Evolutionary conservation across 2,888 invertebrate genomes (phyloP), one percentile per base, ranked within the genome.

Genomic region (Sarcophaga subvicina): DNA sequence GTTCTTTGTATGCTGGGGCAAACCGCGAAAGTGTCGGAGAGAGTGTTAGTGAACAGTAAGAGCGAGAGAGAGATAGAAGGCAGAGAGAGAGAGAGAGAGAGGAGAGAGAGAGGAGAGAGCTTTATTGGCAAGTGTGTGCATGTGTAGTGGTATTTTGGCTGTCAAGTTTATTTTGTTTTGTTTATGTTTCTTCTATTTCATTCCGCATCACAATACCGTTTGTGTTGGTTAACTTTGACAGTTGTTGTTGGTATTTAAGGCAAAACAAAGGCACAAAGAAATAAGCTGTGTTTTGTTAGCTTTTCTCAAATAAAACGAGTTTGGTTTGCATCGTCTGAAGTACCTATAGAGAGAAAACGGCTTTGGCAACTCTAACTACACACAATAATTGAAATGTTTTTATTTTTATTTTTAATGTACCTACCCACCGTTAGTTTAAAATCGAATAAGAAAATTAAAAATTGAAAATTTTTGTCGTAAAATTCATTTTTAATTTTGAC

Each of bases 241-340:
- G 83, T 84, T 87, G 77, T n/a, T 64, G 20, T 72, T 80, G 73
- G 37, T 37, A 37, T 37, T 37, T 37, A 37, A 80, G 70, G 49
- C 6, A 54, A 63, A 20, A 69, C 3, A 63, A 49, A 70, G 22
- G 63, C 60, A 14, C n/a, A 63, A 37, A 45, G 11, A 54, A 63
- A 27, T 67, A 83, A 79, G 81, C 81, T 87, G 84, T 87, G 87
- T 87, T 87, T 75, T 63, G 79, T 84, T 82, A 75, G 67, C 84
- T 84, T 54, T 63, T 63, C 2, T 4, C 0, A 60, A 73, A 25
- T 64, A 49, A 70, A 47, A 54, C 54, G 37, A 78, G 78, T 73
- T 75, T 22, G 10, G 2, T 54, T 14, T 54, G 37, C 17, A 17
- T 54, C 10, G 5, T 54, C 17, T 14, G 17, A 17, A 54, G 49